These are phyloP conservation scores for Diploscapter pachys DNA, from an alignment of 1,140 invertebrate genomes.

Conservation along the genomic window DNA sequence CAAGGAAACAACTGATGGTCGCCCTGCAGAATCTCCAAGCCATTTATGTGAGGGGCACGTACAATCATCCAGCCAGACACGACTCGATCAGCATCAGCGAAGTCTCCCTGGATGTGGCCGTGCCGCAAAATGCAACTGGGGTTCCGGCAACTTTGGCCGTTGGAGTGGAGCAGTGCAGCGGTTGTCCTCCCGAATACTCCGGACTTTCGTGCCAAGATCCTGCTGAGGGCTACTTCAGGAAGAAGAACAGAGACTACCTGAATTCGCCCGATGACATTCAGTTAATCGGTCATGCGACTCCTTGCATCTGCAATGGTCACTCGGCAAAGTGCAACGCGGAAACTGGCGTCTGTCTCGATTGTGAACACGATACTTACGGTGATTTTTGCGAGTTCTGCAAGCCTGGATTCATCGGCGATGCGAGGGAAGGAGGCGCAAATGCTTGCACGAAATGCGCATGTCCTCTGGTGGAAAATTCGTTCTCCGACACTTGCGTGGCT, in stretches of 20 bases:
- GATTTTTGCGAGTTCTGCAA: constrained; percentile 83
- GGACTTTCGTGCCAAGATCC: constrained; percentile 66
- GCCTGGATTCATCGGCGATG: constrained; percentile 78
- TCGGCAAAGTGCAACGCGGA: constrained; percentile 76
- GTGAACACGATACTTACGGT: constrained; percentile 76
- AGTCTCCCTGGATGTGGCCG: constrained; percentile 77
- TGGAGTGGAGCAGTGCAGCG: constrained; percentile 84
- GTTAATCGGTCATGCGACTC: constrained; percentile 75
- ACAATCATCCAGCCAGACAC: constrained; percentile 41
- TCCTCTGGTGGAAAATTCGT: constrained; percentile 65
- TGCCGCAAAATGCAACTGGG: constrained; percentile 59
- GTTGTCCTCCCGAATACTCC: constrained; percentile 63
- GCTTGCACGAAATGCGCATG: constrained; percentile 74
- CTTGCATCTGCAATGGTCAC: constrained; percentile 78
- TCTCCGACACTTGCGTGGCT: constrained; percentile 62
- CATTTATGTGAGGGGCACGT: constrained; percentile 71
- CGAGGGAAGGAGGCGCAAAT: constrained; percentile 61
- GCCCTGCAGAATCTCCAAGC: constrained; percentile 79
- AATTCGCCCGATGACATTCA: constrained; percentile 68
- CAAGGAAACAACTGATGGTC: constrained; percentile 78
- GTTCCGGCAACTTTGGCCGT: constrained; percentile 35
- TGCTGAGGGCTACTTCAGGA: constrained; percentile 77
- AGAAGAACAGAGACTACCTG: constrained; percentile 64
- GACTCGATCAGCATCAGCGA: constrained; percentile 61
- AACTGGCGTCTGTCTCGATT: constrained; percentile 82